Base-by-base conservation (phyloP, 2,888 invertebrate genomes). In the Lissonota sp. region DNA sequence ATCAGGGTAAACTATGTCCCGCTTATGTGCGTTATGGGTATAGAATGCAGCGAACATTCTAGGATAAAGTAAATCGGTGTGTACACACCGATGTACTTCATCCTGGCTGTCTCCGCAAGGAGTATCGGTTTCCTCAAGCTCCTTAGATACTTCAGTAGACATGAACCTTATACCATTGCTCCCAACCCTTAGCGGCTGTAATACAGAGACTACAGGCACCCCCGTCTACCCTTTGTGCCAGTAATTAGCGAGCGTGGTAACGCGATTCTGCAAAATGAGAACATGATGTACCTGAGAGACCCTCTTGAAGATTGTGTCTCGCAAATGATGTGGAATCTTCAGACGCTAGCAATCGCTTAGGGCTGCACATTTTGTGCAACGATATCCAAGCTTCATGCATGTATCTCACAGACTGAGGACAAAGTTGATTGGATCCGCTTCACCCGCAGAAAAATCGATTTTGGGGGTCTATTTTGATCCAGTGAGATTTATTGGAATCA, bases 91-190 rank as follows among this genome's bases (percentile, higher is more conserved):
- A 26, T 72, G 44, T 16, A 57, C 2, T 26, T 63, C 44, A 55
- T 64, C 44, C 14, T 44, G 37, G 63, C 44, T 57, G 64, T 55
- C 64, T 57, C 1, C 26, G 7, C 49, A 49, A 73, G 55, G 55
- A 73, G 16, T 64, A 73, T 73, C 73, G 64, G 73, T 73, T 73
- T 55, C 26, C 26, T 26, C 64, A 40, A 73, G 73, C 73, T 63
- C 16, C 64, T 64, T 26, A 37, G 39, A 64, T 64, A 60, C 12
- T 71, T 46, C 5, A 40, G 60, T n/a, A 71, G 49, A 71, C 60
- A 60, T 71, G 26, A 40, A 40, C 44, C 44, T 60, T 60, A 71
- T 49, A 51, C 49, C 16, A 1, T 26, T 26, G 26, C 49, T n/a
- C 12, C 12, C 10, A 49, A n/a, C 60, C n/a, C 40, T 8, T 8